Base-by-base conservation (phyloP, 2,113 vertebrate genomes). In the Anguilla japonica region DNA sequence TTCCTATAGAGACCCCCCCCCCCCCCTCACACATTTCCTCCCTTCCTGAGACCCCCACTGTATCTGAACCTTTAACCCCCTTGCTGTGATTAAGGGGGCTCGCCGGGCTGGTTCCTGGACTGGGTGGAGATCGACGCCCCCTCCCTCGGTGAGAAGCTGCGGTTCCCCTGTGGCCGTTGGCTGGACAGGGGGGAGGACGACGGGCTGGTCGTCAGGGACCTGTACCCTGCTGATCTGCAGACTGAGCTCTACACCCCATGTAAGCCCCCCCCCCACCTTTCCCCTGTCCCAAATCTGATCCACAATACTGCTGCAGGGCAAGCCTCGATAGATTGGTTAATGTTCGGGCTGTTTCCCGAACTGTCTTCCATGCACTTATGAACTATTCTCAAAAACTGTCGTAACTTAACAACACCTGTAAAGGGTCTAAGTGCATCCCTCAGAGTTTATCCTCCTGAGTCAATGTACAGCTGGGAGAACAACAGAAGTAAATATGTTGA, bases 61-160 rank as follows among this genome's bases (percentile, higher is more conserved):
- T 53, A 53, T 11, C 50, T 7, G 13, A 11, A 53, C 50, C 50
- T 53, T 53, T 11, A 46, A 6, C 43, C 50, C 11, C 50, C 43
- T 46, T 46, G 9, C 43, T 46, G 5, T 53, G 50, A 53, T 53
- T 53, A 93, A 95, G 98, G 97, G 86, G 95, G 94, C 50, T 96
- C 96, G 3, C 94, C 94, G 4, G 98, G 98, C 82, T 99, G 98
- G 98, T 99, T 99, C 90, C 93, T 99, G 41, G 98, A 99, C 92
- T 99, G 97, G 97, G 97, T 99, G 75, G 98, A 99, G 89, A 97
- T 99, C 11, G 96, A 99, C 0, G 98, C 97, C 3, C 96, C 96
- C 0, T 99, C 97, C 13, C 90, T 98, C 46, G 98, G 98, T 40
- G 95, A 93, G 89, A 96, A 96, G 22, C 93, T 98, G 79, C 96